A percentile compares a stretch with the other conserved stretches of the same genome.
Evolutionary conservation across 2,113 vertebrate genomes (phyloP).

Genomic region (Tetrao urogallus): DNA sequence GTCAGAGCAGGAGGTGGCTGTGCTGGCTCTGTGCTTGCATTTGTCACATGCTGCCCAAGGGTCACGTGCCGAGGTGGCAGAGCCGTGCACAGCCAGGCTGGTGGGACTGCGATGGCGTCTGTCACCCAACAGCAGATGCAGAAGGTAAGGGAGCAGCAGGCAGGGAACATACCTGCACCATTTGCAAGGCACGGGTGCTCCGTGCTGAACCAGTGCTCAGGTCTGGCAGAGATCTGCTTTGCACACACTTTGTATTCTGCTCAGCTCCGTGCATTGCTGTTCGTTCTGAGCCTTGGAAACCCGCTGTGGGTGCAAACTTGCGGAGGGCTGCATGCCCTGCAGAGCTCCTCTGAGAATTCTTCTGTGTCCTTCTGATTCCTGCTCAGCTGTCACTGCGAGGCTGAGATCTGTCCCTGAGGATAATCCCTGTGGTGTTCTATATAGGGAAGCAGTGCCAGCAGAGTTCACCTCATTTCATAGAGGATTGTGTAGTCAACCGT

Average conservation of each 20-base stretch:
- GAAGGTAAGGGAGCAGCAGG: slow-evolving; percentile 74
- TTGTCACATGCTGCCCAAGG: background rate
- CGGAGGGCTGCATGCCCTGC: fast-evolving
- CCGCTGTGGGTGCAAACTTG: fast-evolving
- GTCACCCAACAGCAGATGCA: slow-evolving; percentile 77
- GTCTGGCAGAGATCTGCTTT: background rate
- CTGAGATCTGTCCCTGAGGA: background rate
- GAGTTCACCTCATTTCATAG: background rate
- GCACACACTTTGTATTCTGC: background rate
- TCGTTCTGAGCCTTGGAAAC: background rate
- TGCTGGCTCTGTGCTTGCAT: fast-evolving
- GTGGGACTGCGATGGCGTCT: slow-evolving; percentile 71
- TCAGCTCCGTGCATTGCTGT: fast-evolving
- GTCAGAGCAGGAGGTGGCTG: background rate
- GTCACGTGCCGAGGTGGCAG: slow-evolving; percentile 12
- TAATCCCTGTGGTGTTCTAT: slow-evolving; percentile 57
- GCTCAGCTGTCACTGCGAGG: background rate
- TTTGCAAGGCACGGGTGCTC: fast-evolving
- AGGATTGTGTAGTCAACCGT: background rate
- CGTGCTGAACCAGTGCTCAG: no score
- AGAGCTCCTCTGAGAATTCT: background rate
- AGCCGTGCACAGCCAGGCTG: background rate
- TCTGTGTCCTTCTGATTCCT: background rate
- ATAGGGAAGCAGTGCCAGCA: slow-evolving; percentile 1
- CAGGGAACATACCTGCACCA: background rate